Evolutionary conservation across 2,113 vertebrate genomes (phyloP), one percentile per base, ranked within the genome.

Genomic region (Asarcornis scutulata): DNA sequence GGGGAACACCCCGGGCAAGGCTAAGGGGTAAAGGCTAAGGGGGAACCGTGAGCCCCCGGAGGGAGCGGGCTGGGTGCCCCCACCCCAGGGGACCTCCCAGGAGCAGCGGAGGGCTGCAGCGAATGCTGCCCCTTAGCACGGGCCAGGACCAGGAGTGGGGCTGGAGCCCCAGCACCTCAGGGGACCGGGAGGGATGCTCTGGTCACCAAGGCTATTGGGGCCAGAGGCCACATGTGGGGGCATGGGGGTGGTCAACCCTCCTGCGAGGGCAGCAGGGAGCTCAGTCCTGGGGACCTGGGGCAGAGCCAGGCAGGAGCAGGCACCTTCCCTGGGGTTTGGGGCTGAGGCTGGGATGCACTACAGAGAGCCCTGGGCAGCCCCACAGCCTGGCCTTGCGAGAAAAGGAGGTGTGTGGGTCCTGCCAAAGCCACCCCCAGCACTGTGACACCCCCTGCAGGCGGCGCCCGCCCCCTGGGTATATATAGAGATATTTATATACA

Each of bases 301-400:
- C 83, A 95, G 83, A 85, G 79, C 67, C 4, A 0, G 82, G 38
- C 1, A 4, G 9, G 44, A 85, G 42, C 29, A 66, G 68, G 80
- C 86, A 62, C 76, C 34, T 25, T 13, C 46, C 46, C 46, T 48
- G 46, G 46, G 20, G 46, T 48, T 48, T 48, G 20, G 46, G 46
- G 20, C 20, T 48, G 15, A 77, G 76, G 63, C 72, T 74, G 76
- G 68, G 50, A 44, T 12, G 86, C 1, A 6, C 13, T 62, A 44
- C 52, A 83, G 83, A 86, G 75, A 92, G 11, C 60, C 67, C 56
- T 4, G 0, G 69, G 79, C 83, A 93, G 81, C 77, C 84, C 89
- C 77, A 90, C 83, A 53, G 13, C 83, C 1, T 2, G 27, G 16
- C 0, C 0, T 1, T 17, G 2, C 0, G 8, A 82, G 95, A 79